Base-by-base conservation (phyloP, 2,113 vertebrate species). In the Hyperopisus bebe region DNA sequence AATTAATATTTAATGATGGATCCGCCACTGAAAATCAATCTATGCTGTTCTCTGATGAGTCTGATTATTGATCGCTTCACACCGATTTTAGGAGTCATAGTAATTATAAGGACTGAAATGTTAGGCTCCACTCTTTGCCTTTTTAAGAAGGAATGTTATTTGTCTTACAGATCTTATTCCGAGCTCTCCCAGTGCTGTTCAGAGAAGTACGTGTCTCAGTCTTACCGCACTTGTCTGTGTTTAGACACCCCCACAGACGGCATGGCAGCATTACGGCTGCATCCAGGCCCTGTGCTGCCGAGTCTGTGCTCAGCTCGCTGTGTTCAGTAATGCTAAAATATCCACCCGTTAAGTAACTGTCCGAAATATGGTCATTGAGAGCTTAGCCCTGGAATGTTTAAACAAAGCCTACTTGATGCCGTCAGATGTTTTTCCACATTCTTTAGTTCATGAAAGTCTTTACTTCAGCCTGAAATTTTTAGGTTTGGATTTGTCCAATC, bases 161-260 rank as follows among this genome's bases (percentile, higher is more conserved):
- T 93, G 90, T 93, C 87, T 93, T 93, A 88, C 93, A 93, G 93
- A 92, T 93, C 92, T 93, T 91, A 39, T 93, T 90, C 91, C 89
- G 86, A 91, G 87, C 62, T 66, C 87, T 90, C 89, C 66, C 15
- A 90, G 66, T 48, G 91, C 88, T 17, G 83, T 87, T 46, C 90
- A 87, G 88, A 91, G 90, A 93, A 92, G 93, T 93, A 93, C 86
- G 93, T 93, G 90, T 83, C 58, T 90, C 58, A 83, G 13, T 86
- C 39, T 21, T 31, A 51, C n/a, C 51, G 47, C 53, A 55, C 46
- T 53, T 5, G 58, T 53, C 89, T 70, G 19, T 47, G 66, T 42
- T 19, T 1, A 87, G n/a, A 55, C 86, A 5, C 39, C 80, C 6
- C 35, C 80, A 83, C 6, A 7, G 80, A 83, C 2, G 44, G 39